Base-by-base conservation (phyloP, 2,797 vertebrate species). In the Rhinogobio ventralis region DNA sequence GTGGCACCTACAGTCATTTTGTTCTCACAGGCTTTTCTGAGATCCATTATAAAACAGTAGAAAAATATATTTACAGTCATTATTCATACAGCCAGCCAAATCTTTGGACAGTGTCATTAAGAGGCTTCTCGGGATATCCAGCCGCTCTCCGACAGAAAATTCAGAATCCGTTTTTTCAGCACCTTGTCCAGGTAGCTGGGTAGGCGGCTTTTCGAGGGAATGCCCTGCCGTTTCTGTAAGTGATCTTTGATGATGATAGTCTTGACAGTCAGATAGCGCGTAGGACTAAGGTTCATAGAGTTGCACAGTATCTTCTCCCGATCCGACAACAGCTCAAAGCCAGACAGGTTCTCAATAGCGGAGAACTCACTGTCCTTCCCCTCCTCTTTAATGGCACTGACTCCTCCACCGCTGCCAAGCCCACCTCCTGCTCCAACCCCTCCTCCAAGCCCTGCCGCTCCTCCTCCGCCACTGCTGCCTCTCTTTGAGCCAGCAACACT, bases 161-260 rank as follows among this genome's bases (percentile, higher is more conserved):
- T 97, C 83, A 99, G 94, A 87, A 99, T 99, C 89, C 98, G 95
- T 89, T 97, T 99, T 95, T 98, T 99, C 49, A 99, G 94, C 83
- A 98, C 97, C 86, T 99, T 99, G 93, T 99, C 98, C 92, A 99
- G 91, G 89, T 99, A 99, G 89, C 97, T 93, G 67, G 98, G 98
- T 69, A 99, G 95, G 10, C 98, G 97, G 88, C 98, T 99, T 91
- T 99, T 99, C 76, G 97, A 96, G 0, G 97, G 98, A 79, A 99
- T 95, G 17, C 98, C 98, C 82, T 99, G 98, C 39, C 98, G 93
- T 82, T 98, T 99, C 92, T 99, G 98, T 68, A 99, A 94, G 91
- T 99, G 97, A 89, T 99, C 98, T 74, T 97, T 98, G 91, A 99
- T 98, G 88, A 99, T 99, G 81, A 99, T 98, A 60, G 98, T 98